A percentile compares a stretch with the other conserved stretches of the same genome.
Evolutionary conservation across 1,140 invertebrate genomes (phyloP).

Genomic region (Wiebesia pumilae): DNA sequence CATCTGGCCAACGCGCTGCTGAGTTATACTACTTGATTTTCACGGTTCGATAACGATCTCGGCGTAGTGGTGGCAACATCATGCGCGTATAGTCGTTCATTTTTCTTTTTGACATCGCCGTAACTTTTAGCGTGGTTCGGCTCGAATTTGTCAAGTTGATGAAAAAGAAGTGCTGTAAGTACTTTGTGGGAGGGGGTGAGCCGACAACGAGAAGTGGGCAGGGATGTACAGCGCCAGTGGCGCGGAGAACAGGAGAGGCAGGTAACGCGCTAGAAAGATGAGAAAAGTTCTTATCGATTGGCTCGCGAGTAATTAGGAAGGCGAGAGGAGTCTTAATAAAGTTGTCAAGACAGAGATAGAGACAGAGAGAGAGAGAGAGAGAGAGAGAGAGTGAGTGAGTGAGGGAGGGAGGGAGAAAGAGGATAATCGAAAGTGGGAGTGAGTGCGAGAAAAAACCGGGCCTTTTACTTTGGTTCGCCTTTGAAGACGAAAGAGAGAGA

Average conservation of each 20-base stretch:
- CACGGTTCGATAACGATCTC: conserved; percentile 15
- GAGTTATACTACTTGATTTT: conserved; percentile 40
- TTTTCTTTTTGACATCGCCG: conserved; percentile 20
- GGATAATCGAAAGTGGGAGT: neutral
- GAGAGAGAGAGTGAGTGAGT: neutral
- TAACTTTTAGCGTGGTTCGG: neutral
- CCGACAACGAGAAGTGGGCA: neutral
- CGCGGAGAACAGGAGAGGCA: neutral
- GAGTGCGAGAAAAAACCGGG: neutral
- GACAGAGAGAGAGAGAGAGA: neutral
- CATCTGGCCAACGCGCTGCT: conserved; percentile 21
- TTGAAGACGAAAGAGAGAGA: conserved; percentile 20
- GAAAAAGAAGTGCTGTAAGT: conserved; percentile 32
- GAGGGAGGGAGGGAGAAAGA: neutral
- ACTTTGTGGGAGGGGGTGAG: neutral
- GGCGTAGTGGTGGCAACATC: neutral
- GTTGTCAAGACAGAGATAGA: conserved; percentile 28
- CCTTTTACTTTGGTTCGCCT: conserved; percentile 35
- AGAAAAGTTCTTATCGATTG: conserved; percentile 51
- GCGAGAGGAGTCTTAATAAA: conserved; percentile 50
- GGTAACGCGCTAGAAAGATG: conserved; percentile 33
- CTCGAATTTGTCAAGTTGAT: conserved; percentile 30
- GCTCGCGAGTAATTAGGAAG: conserved; percentile 44
- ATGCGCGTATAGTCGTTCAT: neutral
- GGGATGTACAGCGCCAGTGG: neutral